Conservation (phyloP, 1,140 invertebrate genomes). For the Neoseiulus cucumeris region DNA sequence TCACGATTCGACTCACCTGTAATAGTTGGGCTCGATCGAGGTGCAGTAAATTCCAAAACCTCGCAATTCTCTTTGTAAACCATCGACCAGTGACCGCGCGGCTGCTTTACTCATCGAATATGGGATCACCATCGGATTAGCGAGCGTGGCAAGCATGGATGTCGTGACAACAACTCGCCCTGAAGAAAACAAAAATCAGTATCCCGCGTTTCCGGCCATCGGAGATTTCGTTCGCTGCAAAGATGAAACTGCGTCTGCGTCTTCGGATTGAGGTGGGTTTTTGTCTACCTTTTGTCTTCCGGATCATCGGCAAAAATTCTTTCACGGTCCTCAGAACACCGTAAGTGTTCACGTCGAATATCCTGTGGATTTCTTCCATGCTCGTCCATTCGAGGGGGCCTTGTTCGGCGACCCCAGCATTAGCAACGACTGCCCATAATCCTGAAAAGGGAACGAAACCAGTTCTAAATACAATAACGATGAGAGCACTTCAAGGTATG, state of each 20-base stretch:
- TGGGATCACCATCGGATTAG: neutral
- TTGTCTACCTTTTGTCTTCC: slow-evolving; percentile 14
- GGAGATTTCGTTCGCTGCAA: neutral
- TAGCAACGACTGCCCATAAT: slow-evolving; percentile 25
- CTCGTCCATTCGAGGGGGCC: slow-evolving; percentile 25
- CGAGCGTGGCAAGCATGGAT: slow-evolving; percentile 14
- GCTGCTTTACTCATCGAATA: slow-evolving; percentile 18
- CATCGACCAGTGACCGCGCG: neutral
- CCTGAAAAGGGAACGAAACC: neutral
- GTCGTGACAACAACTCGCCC: slow-evolving; percentile 16
- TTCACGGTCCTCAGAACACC: slow-evolving; percentile 15
- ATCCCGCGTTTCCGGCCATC: neutral
- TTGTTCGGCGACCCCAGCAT: slow-evolving; percentile 28
- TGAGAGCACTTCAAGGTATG: no score
- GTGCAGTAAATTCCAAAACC: neutral
- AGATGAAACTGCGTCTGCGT: no score
- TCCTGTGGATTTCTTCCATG: slow-evolving; percentile 10
- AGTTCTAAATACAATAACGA: no score
- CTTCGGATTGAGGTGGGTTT: no score
- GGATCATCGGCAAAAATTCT: slow-evolving; percentile 16
- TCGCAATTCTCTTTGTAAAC: neutral
- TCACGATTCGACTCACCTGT: neutral
- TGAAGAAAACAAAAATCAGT: neutral
- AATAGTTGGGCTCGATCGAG: neutral
- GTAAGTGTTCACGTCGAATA: slow-evolving; percentile 17